Base-by-base conservation (phyloP, 2,797 vertebrate species). In the Ceryle rudis region DNA sequence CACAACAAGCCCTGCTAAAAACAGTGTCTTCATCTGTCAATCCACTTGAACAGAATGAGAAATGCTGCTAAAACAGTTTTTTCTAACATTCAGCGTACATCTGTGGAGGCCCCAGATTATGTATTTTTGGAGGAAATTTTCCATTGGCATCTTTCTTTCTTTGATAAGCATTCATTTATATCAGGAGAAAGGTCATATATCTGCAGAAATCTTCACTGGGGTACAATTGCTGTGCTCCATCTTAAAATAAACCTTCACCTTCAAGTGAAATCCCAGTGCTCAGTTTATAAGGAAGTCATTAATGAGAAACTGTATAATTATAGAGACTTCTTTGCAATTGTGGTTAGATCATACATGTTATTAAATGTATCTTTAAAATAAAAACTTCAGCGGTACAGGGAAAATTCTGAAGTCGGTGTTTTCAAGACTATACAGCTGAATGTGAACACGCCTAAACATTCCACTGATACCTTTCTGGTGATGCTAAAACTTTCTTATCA, bases 231-330 rank as follows among this genome's bases (percentile, higher is more conserved):
- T 70, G 81, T 70, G 29, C 46, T 89, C 14, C 54, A 79, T 66
- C 35, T 92, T 58, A 77, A 89, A 94, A 70, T 69, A 85, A 92
- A 42, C 23, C 29, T 92, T 86, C 14, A 33, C 4, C 0, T 86
- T 58, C 62, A 54, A 84, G 54, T 94, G 41, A n/a, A 66, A 80
- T 95, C 81, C 64, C 66, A 87, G 47, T 16, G 17, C 52, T 81
- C 55, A 17, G 57, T 85, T 80, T 91, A 49, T 42, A 89, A 75
- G 74, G 81, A 89, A 81, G 73, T 86, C 10, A 61, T 75, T 58
- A 75, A 82, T 87, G 89, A 92, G 87, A 87, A 91, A 82, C 19
- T 54, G 33, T 80, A 52, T 80, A 64, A 91, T 91, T 91, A 33
- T 39, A 96, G 89, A 82, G 91, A 49, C 4, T 1, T 64, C 44